Evolutionary conservation across 2,797 vertebrate species (phyloP).

Genomic region (Mormyrops boulengeri): DNA sequence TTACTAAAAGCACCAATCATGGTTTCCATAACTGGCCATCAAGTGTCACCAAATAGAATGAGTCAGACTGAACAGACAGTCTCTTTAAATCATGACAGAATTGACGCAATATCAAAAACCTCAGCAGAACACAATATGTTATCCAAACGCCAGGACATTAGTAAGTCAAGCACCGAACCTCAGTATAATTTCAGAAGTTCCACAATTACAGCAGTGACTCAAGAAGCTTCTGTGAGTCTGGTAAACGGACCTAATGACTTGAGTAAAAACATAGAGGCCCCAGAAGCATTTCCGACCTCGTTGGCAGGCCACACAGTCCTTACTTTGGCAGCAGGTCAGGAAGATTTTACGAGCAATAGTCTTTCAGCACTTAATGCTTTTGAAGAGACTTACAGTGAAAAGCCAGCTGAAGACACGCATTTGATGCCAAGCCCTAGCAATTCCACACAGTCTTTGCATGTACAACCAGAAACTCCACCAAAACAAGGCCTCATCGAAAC

Average conservation of each 20-base stretch:
- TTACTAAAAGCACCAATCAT: conserved; percentile 37
- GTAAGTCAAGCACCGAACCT: conserved; percentile 22
- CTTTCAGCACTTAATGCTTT: conserved; percentile 32
- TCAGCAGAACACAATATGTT: conserved; percentile 27
- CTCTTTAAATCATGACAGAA: conserved; percentile 28
- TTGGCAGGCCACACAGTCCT: neutral
- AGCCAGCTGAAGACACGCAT: conserved; percentile 15
- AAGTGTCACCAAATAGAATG: conserved; percentile 48
- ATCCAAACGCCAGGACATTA: conserved; percentile 26
- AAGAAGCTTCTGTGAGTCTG: conserved; percentile 32
- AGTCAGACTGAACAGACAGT: conserved; percentile 47
- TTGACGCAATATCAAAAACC: conserved; percentile 25
- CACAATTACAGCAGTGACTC: conserved; percentile 26
- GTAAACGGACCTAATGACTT: conserved; percentile 26
- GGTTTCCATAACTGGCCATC: conserved; percentile 47
- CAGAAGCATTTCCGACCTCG: conserved; percentile 22
- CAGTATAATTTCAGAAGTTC: conserved; percentile 26
- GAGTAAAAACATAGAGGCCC: conserved; percentile 24
- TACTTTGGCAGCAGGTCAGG: conserved; percentile 30
- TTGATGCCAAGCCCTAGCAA: conserved; percentile 26
- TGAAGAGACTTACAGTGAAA: conserved; percentile 28
- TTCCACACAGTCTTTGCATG: conserved; percentile 18
- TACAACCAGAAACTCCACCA: conserved; percentile 26
- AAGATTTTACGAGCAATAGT: conserved; percentile 30
- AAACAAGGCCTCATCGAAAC: conserved; percentile 29